Base-by-base conservation (phyloP, 2,797 vertebrate species). In the Brachymystax lenok region DNA sequence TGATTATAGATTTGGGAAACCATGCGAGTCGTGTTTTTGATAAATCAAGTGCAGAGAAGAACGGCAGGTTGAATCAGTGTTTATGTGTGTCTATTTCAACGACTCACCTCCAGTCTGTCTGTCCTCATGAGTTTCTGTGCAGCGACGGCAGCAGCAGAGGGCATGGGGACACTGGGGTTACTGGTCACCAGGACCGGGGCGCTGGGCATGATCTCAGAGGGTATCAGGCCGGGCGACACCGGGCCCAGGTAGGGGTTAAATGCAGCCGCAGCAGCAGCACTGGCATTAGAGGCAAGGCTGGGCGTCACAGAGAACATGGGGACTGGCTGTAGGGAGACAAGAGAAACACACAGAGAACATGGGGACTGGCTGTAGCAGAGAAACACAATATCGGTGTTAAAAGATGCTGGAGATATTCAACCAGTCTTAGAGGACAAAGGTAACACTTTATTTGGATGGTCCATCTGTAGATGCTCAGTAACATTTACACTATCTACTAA, bases 211-310 rank as follows among this genome's bases (percentile, higher is more conserved):
- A 99, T 97, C 93, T 99, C 97, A 0, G 95, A 93, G 0, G 95
- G 96, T 89, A 99, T 95, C 92, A 99, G 92, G 86, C 97, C 96
- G 0, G 98, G 97, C 24, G 97, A 98, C 66, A 99, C 94, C 0
- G 98, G 98, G 83, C 98, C 96, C 94, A 99, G 95, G 94, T 98
- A 99, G n/a, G 97, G 98, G 91, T 97, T 99, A 90, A 98, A 98
- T 80, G 96, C 94, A 71, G 96, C 95, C 24, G 96, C 96, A 96
- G 94, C 35, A 80, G 96, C 96, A n/a, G 96, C 96, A 13, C 96
- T 97, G 92, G 96, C 95, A 69, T 97, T 95, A 90, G 96, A 96
- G 93, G 96, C 96, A 89, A 99, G 94, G 93, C 97, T 96, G 74
- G 97, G 97, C 52, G 96, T 94, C 78, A 99, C 94, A 35, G 98